Percentiles rank a stretch among this genome's conserved stretches.
These are phyloP conservation scores for Calyptommatus sinebrachiatus DNA, from an alignment of 2,113 vertebrate species.

Conservation along the genomic window DNA sequence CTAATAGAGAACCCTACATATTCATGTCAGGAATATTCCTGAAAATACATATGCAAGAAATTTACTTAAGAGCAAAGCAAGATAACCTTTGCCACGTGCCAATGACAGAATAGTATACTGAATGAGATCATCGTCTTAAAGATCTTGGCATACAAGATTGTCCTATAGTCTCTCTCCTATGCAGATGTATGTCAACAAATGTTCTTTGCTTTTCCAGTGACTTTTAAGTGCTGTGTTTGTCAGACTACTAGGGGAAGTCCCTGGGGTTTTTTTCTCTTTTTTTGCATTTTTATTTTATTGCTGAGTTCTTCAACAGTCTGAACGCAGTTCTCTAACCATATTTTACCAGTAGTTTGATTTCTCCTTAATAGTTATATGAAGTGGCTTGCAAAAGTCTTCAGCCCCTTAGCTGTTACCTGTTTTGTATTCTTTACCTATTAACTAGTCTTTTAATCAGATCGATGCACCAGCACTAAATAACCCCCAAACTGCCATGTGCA, in stretches of 20 bases:
- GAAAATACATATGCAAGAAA: neutral
- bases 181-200: neutral
- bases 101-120: neutral
- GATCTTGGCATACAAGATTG: neutral
- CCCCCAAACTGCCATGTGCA: too few relatives aligned
- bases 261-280: neutral
- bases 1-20: too few relatives aligned
- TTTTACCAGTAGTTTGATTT: neutral
- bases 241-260: neutral
- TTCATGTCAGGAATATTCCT: too few relatives aligned
- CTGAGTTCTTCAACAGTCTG: too few relatives aligned
- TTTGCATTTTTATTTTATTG: neutral
- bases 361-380: too few relatives aligned
- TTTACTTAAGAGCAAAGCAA: neutral
- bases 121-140: conserved; percentile 1
- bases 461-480: too few relatives aligned
- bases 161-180: neutral
- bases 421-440: too few relatives aligned
- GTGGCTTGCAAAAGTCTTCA: too few relatives aligned
- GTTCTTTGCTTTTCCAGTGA: neutral
- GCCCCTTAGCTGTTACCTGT: too few relatives aligned
- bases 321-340: too few relatives aligned
- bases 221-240: neutral
- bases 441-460: too few relatives aligned
- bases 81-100: neutral